These are phyloP conservation scores for Tamandua tetradactyla DNA, from an alignment of 2,797 vertebrate species.

Conservation along the genomic window DNA sequence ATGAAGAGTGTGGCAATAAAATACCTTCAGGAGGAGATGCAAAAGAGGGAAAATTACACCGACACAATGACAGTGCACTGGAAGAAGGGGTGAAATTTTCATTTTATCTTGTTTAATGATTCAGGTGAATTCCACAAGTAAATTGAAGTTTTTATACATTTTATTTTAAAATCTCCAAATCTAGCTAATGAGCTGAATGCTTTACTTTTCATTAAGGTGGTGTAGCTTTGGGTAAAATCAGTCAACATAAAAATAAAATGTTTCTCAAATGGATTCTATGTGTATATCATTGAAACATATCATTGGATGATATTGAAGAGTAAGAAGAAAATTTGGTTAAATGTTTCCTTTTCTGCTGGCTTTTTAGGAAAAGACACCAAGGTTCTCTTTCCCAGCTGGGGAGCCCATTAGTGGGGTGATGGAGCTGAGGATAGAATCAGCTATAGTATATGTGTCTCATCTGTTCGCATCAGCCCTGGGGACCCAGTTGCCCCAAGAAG, in stretches of 20 bases:
- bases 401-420: slow-evolving; percentile 57
- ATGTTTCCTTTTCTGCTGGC: slow-evolving; percentile 77
- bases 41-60: not conserved
- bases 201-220: not conserved
- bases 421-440: slow-evolving; percentile 50
- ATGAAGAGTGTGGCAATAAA: not conserved
- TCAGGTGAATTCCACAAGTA: not conserved
- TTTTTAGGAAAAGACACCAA: slow-evolving; percentile 70
- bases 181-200: not conserved
- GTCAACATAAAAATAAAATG: not conserved
- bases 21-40: not conserved
- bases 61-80: not conserved
- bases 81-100: not conserved
- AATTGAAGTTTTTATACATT: not conserved
- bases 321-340: slow-evolving; percentile 72
- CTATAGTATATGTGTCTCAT: slow-evolving; percentile 62
- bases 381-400: slow-evolving; percentile 52
- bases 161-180: slow-evolving; percentile 17
- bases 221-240: not conserved
- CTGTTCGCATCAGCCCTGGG: slow-evolving; percentile 49
- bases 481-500: not conserved
- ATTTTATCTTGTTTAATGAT: slow-evolving; percentile 6
- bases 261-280: not conserved
- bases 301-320: slow-evolving; percentile 56
- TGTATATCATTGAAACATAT: not conserved